Base-by-base conservation (phyloP, 2,113 vertebrate genomes). In the Galeopterus variegatus region DNA sequence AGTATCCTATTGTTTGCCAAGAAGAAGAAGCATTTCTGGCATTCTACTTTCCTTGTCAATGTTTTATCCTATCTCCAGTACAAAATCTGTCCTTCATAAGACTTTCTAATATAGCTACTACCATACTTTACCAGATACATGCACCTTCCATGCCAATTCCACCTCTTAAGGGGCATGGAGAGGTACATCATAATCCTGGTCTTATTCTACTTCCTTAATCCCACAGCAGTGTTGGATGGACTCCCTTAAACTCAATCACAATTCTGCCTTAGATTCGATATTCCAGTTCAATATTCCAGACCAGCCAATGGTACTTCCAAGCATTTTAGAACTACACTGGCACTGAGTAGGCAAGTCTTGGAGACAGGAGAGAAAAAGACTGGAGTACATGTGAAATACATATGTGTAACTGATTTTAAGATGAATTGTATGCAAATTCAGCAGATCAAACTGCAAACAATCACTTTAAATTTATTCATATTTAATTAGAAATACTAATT, bases 401-500 rank as follows among this genome's bases (percentile, higher is more conserved):
- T 77, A 56, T 62, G 4, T 92, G 36, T 41, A 95, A 92, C n/a
- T n/a, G n/a, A n/a, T n/a, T n/a, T n/a, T 70, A 79, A 81, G 87
- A 82, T 82, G 28, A 79, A 67, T 7, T 76, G 21, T 13, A 83
- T 60, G n/a, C 15, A 87, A 45, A 70, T 41, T 93, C 80, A 88
- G 26, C 26, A 83, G 41, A 52, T 4, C 13, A 92, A 86, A 92
- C 31, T 80, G 17, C 6, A 80, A 58, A 1, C 13, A 58, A 80
- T 79, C 5, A 31, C 52, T 96, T 93, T 62, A 83, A 23, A 6
- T 85, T n/a, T 84, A 3, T 52, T 89, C 50, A 73, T 60, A 84
- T 88, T 86, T 54, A 91, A 84, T 80, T 80, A 96, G 23, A 84
- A 95, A 95, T 84, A 36, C 6, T 50, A 80, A 31, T 90, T 95